Percentiles rank a stretch among this genome's conserved stretches.
Evolutionary conservation across 2,797 vertebrate genomes (phyloP).

Genomic region (Clangula hyemalis): DNA sequence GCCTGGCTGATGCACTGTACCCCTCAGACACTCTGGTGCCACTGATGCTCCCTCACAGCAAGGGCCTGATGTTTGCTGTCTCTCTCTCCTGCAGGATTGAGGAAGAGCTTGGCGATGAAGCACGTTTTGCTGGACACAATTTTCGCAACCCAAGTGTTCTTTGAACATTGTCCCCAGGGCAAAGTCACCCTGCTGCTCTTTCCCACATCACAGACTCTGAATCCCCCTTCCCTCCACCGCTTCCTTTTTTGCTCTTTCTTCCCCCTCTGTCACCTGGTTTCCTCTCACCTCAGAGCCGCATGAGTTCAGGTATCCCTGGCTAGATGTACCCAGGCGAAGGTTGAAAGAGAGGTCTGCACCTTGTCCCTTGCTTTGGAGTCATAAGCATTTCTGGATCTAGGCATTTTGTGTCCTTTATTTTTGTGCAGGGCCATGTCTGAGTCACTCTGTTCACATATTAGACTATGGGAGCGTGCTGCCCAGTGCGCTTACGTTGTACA

Average conservation of each 20-base stretch:
- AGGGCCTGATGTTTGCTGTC: not conserved
- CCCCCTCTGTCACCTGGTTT: not conserved
- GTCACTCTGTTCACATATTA: not conserved
- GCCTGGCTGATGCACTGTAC: not conserved
- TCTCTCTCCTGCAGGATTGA: conserved; percentile 85
- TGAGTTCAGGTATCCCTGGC: not conserved
- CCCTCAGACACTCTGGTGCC: accelerated
- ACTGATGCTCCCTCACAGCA: not conserved
- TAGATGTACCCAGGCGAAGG: conserved; percentile 48
- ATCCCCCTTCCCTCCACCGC: conserved; percentile 9
- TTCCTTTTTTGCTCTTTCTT: conserved; percentile 47
- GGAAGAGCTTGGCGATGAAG: conserved; percentile 92
- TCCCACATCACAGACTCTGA: conserved; percentile 70
- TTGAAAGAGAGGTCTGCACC: conserved; percentile 18
- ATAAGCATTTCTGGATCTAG: conserved; percentile 41
- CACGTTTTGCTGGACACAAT: conserved; percentile 92
- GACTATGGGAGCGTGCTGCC: not conserved
- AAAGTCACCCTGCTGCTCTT: conserved; percentile 48
- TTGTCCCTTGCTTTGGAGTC: conserved; percentile 32
- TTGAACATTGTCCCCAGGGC: conserved; percentile 73
- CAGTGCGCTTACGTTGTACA: not conserved
- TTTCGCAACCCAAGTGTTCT: conserved; percentile 93
- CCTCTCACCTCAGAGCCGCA: conserved; percentile 7
- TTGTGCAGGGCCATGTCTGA: not conserved
- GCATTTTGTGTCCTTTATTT: conserved; percentile 25